Base-by-base conservation (phyloP, 2,888 invertebrate genomes). In the Hemithea aestivaria region DNA sequence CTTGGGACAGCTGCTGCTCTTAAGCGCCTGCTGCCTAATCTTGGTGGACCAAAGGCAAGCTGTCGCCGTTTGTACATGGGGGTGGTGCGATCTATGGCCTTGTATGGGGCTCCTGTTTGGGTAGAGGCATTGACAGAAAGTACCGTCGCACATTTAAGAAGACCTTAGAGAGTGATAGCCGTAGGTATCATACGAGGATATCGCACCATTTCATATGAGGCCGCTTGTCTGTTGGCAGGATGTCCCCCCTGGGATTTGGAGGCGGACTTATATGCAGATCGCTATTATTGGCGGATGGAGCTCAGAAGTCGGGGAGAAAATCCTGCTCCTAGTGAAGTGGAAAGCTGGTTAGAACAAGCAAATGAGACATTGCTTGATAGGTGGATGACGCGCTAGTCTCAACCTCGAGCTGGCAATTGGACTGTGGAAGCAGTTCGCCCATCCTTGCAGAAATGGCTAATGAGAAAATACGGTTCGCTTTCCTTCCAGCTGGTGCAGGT, bases 111-210 rank as follows among this genome's bases (percentile, higher is more conserved):
- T 0, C 30, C 24, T 2, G 16, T 31, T 8, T 24, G 23, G 12
- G 24, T 8, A 5, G 7, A 10, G 16, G 16, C 16, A 2, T 16
- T 16, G 16, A 16, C 3, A 5, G 16, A 16, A 16, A 16, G 16
- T 2, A 16, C 16, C 5, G 5, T 16, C 5, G 16, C 5, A 2
- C 7, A 5, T 8, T 23, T 30, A 7, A 3, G 30, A 7, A 27
- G 21, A 9, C 20, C 34, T 7, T 27, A 37, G 26, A 30, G 26
- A 21, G 21, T 20, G 8, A 27, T 37, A 9, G 27, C 34, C 1
- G 22, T 27, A 6, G 27, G 27, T 11, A 22, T 32, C 6, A 20
- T 20, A 1, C 20, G 28, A 10, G 28, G 28, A 2, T 28, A 28
- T 20, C 20, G 28, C 7, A 28, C 28, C 6, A 22, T 30, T 5